Evolutionary conservation across 2,797 vertebrate species (phyloP).

Genomic region (Bothrops alternatus): DNA sequence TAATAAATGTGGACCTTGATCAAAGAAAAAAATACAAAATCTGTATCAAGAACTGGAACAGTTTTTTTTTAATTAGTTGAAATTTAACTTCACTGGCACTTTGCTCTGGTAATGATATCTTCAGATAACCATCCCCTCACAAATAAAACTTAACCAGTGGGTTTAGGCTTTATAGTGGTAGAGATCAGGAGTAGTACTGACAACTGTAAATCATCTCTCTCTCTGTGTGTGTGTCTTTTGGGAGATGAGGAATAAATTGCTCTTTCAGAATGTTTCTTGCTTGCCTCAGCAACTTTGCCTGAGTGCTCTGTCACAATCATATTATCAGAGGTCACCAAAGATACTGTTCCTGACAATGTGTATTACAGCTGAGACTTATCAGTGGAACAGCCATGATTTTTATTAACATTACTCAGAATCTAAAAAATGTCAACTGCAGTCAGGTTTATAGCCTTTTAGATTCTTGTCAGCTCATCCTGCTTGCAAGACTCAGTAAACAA

Average conservation of each 20-base stretch:
- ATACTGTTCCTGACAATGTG: slow-evolving; percentile 47
- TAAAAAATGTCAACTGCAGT: slow-evolving; percentile 48
- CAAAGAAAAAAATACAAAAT: slow-evolving; percentile 33
- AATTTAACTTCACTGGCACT: slow-evolving; percentile 32
- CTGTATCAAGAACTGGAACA: slow-evolving; percentile 33
- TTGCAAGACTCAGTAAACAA: slow-evolving; percentile 40
- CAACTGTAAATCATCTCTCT: not conserved
- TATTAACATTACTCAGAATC: slow-evolving; percentile 54
- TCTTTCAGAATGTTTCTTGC: slow-evolving; percentile 50
- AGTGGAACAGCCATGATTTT: slow-evolving; percentile 54
- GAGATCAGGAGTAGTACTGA: not conserved
- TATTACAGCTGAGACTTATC: slow-evolving; percentile 50
- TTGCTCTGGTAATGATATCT: not conserved
- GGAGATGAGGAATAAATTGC: slow-evolving; percentile 53
- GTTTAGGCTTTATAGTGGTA: not conserved
- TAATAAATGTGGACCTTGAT: slow-evolving; percentile 34
- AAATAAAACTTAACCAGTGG: not conserved
- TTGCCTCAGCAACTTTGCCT: slow-evolving; percentile 51
- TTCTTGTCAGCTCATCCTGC: slow-evolving; percentile 38
- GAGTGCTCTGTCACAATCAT: slow-evolving; percentile 46
- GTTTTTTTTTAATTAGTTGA: slow-evolving; percentile 43
- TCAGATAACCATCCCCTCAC: not conserved
- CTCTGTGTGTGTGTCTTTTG: slow-evolving; percentile 14
- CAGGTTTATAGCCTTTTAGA: slow-evolving; percentile 23
- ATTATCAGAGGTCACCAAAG: slow-evolving; percentile 55